Conservation (phyloP, 2,888 invertebrate genomes). For the Eristalis tenax region DNA sequence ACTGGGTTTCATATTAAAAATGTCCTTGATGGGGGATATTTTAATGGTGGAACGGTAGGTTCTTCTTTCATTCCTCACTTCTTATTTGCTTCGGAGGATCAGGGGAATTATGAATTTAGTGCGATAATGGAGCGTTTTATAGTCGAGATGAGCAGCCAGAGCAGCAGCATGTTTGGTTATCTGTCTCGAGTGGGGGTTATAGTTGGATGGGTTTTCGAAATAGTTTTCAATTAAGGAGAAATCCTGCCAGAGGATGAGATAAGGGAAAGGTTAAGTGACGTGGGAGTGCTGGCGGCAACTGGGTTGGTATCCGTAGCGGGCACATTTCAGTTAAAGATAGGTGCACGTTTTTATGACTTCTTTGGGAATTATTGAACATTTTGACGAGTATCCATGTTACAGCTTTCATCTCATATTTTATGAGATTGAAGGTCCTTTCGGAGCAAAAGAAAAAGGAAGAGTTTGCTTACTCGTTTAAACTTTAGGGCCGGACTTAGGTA, state of each 20-base stretch:
- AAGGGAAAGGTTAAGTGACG: background rate
- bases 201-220: background rate
- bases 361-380: no score
- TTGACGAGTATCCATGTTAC: no score
- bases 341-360: no score
- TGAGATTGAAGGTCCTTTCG: no score
- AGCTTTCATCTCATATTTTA: no score
- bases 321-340: no score
- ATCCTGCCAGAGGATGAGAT: background rate
- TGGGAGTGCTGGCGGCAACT: no score
- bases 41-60: background rate
- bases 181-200: slow-evolving; percentile 31
- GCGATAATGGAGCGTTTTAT: slow-evolving; percentile 36
- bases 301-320: no score
- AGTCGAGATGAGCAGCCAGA: slow-evolving; percentile 14
- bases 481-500: no score
- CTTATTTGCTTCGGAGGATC: slow-evolving; percentile 21
- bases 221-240: background rate
- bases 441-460: no score
- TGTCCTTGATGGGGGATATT: slow-evolving; percentile 33
- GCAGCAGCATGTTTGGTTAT: slow-evolving; percentile 21
- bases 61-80: slow-evolving; percentile 15
- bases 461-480: no score
- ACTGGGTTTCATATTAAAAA: slow-evolving; percentile 15
- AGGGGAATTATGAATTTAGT: slow-evolving; percentile 38